A percentile compares a stretch with the other conserved stretches of the same genome.
These are phyloP conservation scores for Argyrosomus japonicus DNA, from an alignment of 2,113 vertebrate genomes.

Conservation along the genomic window DNA sequence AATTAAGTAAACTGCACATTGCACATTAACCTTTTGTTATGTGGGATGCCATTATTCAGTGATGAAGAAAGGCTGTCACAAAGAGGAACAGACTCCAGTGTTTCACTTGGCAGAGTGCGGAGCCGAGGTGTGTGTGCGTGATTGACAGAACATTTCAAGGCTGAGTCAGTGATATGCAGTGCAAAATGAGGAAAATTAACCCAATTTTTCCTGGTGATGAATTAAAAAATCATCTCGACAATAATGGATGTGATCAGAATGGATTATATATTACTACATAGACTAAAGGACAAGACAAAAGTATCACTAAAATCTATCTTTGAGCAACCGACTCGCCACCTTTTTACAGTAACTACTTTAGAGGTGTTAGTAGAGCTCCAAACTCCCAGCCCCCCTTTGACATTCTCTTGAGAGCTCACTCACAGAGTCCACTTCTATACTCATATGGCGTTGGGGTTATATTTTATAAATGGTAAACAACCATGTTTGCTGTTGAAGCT, in stretches of 20 bases:
- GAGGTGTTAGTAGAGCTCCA: constrained; percentile 4
- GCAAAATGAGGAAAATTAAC: constrained; percentile 54
- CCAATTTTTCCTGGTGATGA: constrained; percentile 25
- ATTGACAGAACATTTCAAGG: constrained; percentile 46
- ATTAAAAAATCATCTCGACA: constrained; percentile 26
- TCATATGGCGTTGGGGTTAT: background rate
- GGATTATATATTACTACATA: background rate
- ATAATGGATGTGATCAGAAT: background rate
- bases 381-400: constrained; percentile 1
- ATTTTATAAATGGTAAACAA: constrained; percentile 20
- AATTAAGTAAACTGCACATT: constrained; percentile 17
- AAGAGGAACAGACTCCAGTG: constrained; percentile 37
- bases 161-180: constrained; percentile 39
- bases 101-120: constrained; percentile 35
- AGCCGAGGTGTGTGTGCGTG: constrained; percentile 24
- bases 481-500: background rate
- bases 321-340: background rate
- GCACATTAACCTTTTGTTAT: constrained; percentile 45
- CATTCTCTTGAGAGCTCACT: background rate
- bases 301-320: background rate
- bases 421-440: background rate
- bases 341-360: background rate
- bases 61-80: constrained; percentile 46
- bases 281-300: background rate
- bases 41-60: constrained; percentile 30